These are phyloP conservation scores for Odontocolon sp. DNA, from an alignment of 2,888 invertebrate species.

Conservation along the genomic window DNA sequence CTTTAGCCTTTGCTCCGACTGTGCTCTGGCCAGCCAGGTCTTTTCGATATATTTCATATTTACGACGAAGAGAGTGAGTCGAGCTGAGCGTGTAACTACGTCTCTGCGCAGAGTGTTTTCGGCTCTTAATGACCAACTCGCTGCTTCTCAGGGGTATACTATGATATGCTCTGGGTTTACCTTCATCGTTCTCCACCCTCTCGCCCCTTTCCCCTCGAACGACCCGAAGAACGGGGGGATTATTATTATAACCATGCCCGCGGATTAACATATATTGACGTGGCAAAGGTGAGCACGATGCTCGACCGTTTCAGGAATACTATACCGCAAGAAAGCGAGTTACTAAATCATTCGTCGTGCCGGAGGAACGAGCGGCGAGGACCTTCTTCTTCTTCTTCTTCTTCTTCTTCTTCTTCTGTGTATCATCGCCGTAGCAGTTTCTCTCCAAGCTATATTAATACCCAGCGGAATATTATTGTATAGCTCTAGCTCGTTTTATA, in stretches of 20 bases:
- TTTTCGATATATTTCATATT: conserved; percentile 80
- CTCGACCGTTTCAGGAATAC: conserved; percentile 30
- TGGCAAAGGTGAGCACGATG: conserved; percentile 59
- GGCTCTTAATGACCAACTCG: conserved; percentile 57
- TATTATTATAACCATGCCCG: conserved; percentile 69
- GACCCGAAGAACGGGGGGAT: conserved; percentile 67
- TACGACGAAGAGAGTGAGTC: conserved; percentile 74
- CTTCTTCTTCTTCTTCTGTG: conserved; percentile 50
- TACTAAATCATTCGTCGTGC: conserved; percentile 75
- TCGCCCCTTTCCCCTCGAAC: conserved; percentile 60
- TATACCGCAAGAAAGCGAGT: conserved; percentile 72
- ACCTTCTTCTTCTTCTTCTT: background rate
- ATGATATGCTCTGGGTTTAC: conserved; percentile 52
- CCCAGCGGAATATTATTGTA: conserved; percentile 70
- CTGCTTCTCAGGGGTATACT: conserved; percentile 23
- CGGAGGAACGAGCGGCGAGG: conserved; percentile 7
- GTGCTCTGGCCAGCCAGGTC: conserved; percentile 46
- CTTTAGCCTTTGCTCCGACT: conserved; percentile 22
- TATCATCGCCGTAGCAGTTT: conserved; percentile 71
- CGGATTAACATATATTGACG: conserved; percentile 81
- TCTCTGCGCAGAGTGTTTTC: conserved; percentile 51
- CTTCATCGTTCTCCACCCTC: conserved; percentile 67
- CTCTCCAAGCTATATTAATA: conserved; percentile 49
- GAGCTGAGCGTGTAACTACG: conserved; percentile 61
- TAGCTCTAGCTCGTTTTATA: conserved; percentile 28